Conservation (phyloP, 1,140 invertebrate genomes). For the Aleiodes sp. region DNA sequence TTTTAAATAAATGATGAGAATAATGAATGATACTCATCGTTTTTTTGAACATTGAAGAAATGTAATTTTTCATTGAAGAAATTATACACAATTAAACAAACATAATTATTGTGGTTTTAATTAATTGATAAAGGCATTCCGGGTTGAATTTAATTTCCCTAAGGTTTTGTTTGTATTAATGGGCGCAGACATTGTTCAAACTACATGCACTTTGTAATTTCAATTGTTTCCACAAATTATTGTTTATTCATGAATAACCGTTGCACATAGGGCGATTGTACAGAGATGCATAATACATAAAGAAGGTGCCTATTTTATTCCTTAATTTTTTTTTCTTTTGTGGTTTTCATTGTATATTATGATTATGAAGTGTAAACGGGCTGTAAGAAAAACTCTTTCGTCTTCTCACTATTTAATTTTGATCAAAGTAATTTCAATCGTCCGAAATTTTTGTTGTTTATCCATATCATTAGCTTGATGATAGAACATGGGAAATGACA, state of each 20-base stretch:
- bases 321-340: constrained; percentile 20
- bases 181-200: not conserved
- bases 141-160: not conserved
- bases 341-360: constrained; percentile 12
- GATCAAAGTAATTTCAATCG: not conserved
- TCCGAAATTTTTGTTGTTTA: not conserved
- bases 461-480: not conserved
- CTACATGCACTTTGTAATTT: constrained; percentile 28
- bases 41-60: not conserved
- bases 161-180: not conserved
- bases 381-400: constrained; percentile 10
- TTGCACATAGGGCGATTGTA: constrained; percentile 24
- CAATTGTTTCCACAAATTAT: constrained; percentile 34
- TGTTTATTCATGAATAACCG: constrained; percentile 25
- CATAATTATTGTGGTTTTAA: not conserved
- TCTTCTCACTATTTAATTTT: constrained; percentile 6
- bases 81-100: not conserved
- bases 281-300: constrained; percentile 28
- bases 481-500: not conserved
- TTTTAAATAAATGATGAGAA: not conserved
- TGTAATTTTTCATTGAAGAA: not conserved
- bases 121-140: constrained; percentile 14
- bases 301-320: constrained; percentile 20
- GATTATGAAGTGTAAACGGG: constrained; percentile 18
- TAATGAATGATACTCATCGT: constrained; percentile 7